A percentile compares a stretch with the other conserved stretches of the same genome.
phyloP scores from a whole-genome alignment of 2,797 vertebrate genomes.

The Chelonia mydas region DNA sequence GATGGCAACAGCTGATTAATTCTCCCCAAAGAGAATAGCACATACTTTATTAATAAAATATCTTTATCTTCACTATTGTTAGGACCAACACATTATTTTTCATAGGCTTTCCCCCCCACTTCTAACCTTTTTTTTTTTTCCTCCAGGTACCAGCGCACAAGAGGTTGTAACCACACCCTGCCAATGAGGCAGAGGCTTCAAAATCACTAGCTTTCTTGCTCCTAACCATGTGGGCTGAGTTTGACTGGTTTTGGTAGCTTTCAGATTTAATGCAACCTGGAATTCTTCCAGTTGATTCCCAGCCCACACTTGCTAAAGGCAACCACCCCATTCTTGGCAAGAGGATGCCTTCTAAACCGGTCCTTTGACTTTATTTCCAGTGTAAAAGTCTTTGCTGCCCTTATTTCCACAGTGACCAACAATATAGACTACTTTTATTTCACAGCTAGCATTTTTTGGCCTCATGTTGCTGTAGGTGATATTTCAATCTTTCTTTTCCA shows the following conservation, averaged over 20 bases:
- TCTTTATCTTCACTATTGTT: neutral
- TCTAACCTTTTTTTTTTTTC: constrained; percentile 17
- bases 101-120: neutral
- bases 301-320: neutral
- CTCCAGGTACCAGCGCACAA: neutral
- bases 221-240: constrained; percentile 9
- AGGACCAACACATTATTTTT: constrained; percentile 38
- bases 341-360: neutral
- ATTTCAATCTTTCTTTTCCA: constrained; percentile 26
- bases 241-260: neutral
- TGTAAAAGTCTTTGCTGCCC: neutral
- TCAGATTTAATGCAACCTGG: neutral
- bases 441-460: constrained; percentile 50
- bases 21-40: constrained; percentile 65
- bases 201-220: constrained; percentile 22
- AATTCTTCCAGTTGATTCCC: neutral
- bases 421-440: constrained; percentile 32
- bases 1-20: constrained; percentile 76
- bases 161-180: neutral
- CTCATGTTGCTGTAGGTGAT: constrained; percentile 17
- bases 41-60: constrained; percentile 70
- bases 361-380: neutral
- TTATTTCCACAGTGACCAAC: constrained; percentile 20
- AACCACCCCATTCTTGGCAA: neutral
- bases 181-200: neutral